A percentile compares a stretch with the other conserved stretches of the same genome.
Conservation (phyloP, 2,797 vertebrate genomes). For the Neostethus bicornis region DNA sequence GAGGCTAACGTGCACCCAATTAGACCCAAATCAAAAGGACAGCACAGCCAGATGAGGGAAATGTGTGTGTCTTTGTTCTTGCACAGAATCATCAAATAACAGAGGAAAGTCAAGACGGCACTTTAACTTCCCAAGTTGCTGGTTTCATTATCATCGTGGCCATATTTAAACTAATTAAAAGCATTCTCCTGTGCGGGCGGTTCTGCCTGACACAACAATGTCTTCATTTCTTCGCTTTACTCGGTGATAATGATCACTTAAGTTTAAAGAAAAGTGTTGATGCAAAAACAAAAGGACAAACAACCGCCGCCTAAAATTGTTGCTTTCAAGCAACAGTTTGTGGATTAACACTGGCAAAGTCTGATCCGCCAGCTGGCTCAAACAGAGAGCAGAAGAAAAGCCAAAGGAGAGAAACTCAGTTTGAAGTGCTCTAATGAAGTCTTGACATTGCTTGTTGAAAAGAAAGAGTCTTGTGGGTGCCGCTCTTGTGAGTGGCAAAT, state of each 20-base stretch:
- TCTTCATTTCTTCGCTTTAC: slow-evolving; percentile 47
- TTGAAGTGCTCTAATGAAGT: slow-evolving; percentile 18
- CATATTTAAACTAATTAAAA: slow-evolving; percentile 70
- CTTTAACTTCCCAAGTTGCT: slow-evolving; percentile 58
- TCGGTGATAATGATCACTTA: slow-evolving; percentile 38
- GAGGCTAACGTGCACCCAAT: slow-evolving; percentile 79
- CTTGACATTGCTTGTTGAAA: slow-evolving; percentile 12
- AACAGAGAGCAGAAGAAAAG: slow-evolving; percentile 15
- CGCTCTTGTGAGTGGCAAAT: slow-evolving; percentile 37
- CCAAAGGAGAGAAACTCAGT: background rate
- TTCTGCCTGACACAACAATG: slow-evolving; percentile 37
- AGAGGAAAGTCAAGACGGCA: slow-evolving; percentile 40
- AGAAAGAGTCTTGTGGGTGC: slow-evolving; percentile 14
- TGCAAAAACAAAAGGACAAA: slow-evolving; percentile 41
- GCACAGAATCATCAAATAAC: slow-evolving; percentile 53
- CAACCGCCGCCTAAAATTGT: slow-evolving; percentile 35
- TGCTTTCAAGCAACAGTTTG: slow-evolving; percentile 47
- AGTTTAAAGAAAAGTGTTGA: slow-evolving; percentile 51
- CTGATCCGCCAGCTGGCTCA: slow-evolving; percentile 42
- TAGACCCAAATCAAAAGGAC: slow-evolving; percentile 79
- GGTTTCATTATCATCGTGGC: slow-evolving; percentile 55
- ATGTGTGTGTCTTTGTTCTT: slow-evolving; percentile 56
- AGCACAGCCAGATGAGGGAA: slow-evolving; percentile 43
- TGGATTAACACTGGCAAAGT: slow-evolving; percentile 42
- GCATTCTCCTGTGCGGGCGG: slow-evolving; percentile 31